Evolutionary conservation across 2,888 invertebrate species (phyloP), one percentile per base, ranked within the genome.

Genomic region (Latheticus oryzae): DNA sequence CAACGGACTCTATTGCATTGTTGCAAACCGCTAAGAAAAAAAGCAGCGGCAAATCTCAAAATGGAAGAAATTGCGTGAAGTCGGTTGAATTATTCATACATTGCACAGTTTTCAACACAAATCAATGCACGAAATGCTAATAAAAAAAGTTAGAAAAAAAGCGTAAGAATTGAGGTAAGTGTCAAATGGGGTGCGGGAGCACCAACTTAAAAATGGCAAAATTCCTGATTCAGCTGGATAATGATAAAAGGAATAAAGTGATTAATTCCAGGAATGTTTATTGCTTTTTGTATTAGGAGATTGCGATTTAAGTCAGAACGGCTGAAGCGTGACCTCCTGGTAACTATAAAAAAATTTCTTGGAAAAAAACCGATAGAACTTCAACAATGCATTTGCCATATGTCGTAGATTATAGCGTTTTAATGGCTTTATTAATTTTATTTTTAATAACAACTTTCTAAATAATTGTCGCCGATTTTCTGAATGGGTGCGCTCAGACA

Each of bases 341-440:
- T 38, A 7, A 13, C 2, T 21, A 30, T 43, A 30, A 43, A 45
- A 38, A 42, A 26, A 28, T 5, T 11, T 45, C 19, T 17, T 17
- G 45, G 30, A 28, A 43, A 38, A 21, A 16, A 11, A 5, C 28
- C 23, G 5, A 2, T 26, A n/a, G 26, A 26, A 5, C 2, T 23
- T 21, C 30, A 3, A 21, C 8, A 23, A 38, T 17, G 8, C 45
- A 45, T 21, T 21, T 11, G 13, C 45, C 45, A 45, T 45, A 45
- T 45, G 45, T 11, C 8, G 19, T 19, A 35, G 30, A 45, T 45
- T 45, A n/a, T n/a, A 45, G 16, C 42, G 28, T 28, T 17, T 28
- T 42, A 32, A 32, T 45, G 7, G 28, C 19, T 45, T 32, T 26
- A 43, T 43, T 28, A 19, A 19, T 19, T 5, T 3, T 4, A 19